phyloP scores from a whole-genome alignment of 2,113 vertebrate species.

The Montifringilla adamsi region DNA sequence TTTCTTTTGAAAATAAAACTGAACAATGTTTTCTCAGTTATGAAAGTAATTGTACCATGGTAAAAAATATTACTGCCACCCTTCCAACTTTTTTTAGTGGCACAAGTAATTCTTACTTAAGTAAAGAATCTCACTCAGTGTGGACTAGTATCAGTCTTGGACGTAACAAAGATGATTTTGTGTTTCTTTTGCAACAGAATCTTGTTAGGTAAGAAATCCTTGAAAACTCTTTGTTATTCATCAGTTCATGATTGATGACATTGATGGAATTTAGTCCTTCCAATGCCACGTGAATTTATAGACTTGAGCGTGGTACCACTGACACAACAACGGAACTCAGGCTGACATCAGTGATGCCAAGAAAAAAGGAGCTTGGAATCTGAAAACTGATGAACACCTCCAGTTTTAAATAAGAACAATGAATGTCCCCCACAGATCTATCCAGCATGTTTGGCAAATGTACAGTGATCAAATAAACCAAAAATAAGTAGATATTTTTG shows the following conservation, averaged over 20 bases:
- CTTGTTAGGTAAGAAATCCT: not conserved
- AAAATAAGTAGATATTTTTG: not conserved
- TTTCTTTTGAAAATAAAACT: not conserved
- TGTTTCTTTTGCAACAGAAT: not conserved
- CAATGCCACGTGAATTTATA: not conserved
- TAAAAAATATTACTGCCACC: not conserved
- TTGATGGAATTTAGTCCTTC: not conserved
- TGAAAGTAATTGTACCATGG: not conserved
- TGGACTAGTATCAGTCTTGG: not conserved
- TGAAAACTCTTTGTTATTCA: not conserved
- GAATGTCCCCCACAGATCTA: not conserved
- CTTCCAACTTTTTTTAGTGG: not conserved
- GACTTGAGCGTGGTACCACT: accelerated
- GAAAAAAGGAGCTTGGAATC: not conserved
- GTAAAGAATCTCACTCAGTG: not conserved
- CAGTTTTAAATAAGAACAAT: not conserved
- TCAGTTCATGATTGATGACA: not conserved
- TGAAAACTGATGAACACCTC: not conserved
- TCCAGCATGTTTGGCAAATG: not conserved
- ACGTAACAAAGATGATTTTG: not conserved
- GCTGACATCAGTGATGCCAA: not conserved
- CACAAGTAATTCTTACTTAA: not conserved
- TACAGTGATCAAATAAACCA: not conserved
- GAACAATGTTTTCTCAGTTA: not conserved
- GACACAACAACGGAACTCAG: not conserved